Evolutionary conservation across 2,888 invertebrate genomes (phyloP).

Genomic region (Acronicta psi): DNA sequence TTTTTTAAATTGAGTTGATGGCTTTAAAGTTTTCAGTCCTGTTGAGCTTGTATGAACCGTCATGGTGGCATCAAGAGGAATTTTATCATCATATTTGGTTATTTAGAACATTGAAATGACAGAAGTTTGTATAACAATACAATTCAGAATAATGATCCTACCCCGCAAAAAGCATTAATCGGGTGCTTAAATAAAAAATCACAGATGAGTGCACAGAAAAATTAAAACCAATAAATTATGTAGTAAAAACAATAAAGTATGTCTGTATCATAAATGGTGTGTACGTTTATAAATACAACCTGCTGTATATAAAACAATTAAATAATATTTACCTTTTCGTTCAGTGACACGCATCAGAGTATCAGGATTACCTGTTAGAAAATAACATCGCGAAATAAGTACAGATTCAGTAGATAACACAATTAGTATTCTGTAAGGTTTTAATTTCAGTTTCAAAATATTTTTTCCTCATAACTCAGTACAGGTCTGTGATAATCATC

Average conservation of each 20-base stretch:
- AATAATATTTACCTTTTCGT: slow-evolving; percentile 33
- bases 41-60: slow-evolving; percentile 68
- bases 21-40: slow-evolving; percentile 49
- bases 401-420: background rate
- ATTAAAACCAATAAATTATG: no score
- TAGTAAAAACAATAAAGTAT: no score
- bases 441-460: slow-evolving; percentile 47
- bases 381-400: slow-evolving; percentile 5
- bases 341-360: background rate
- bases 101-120: no score
- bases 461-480: slow-evolving; percentile 73
- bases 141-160: no score
- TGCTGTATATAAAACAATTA: background rate
- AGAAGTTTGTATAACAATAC: no score
- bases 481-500: slow-evolving; percentile 80
- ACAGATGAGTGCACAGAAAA: no score
- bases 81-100: slow-evolving; percentile 63
- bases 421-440: background rate
- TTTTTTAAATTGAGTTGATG: background rate
- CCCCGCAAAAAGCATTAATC: no score
- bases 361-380: slow-evolving; percentile 18
- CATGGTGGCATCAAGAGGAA: slow-evolving; percentile 63
- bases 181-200: no score
- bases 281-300: background rate
- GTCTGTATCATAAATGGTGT: no score